phyloP scores from a whole-genome alignment of 2,888 invertebrate species.

The Leptogaster cylindrica region DNA sequence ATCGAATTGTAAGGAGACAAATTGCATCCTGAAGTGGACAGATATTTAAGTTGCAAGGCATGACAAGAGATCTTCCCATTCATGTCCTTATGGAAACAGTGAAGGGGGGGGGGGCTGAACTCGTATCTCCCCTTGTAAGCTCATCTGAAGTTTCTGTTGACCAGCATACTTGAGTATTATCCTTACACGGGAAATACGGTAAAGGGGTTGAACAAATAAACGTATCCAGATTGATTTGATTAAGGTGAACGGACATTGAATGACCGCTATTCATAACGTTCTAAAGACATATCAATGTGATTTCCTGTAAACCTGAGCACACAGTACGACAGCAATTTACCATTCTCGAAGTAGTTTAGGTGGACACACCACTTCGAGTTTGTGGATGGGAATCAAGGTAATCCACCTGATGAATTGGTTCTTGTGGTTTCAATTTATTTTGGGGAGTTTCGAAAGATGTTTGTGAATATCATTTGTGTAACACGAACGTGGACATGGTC shows the following conservation, averaged over 20 bases:
- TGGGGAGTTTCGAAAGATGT: slow-evolving; percentile 18
- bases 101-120: too few relatives aligned
- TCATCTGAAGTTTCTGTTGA: slow-evolving; percentile 7
- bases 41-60: slow-evolving; percentile 26
- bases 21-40: slow-evolving; percentile 30
- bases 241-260: slow-evolving; percentile 45
- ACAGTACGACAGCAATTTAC: slow-evolving; percentile 4
- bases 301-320: slow-evolving; percentile 7
- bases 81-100: slow-evolving; percentile 35
- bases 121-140: slow-evolving; percentile 21
- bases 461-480: slow-evolving; percentile 5
- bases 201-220: slow-evolving; percentile 36
- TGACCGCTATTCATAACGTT: slow-evolving; percentile 46
- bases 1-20: slow-evolving; percentile 20
- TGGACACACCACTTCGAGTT: not conserved
- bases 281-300: slow-evolving; percentile 28
- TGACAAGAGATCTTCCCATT: slow-evolving; percentile 34
- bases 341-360: not conserved
- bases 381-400: slow-evolving; percentile 2
- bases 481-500: too few relatives aligned
- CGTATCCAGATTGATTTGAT: slow-evolving; percentile 46
- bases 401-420: slow-evolving; percentile 36
- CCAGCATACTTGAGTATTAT: not conserved
- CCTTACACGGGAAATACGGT: not conserved
- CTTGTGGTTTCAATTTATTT: slow-evolving; percentile 33